These are phyloP conservation scores for Gryllus longicercus DNA, from an alignment of 2,888 invertebrate genomes.

Conservation along the genomic window DNA sequence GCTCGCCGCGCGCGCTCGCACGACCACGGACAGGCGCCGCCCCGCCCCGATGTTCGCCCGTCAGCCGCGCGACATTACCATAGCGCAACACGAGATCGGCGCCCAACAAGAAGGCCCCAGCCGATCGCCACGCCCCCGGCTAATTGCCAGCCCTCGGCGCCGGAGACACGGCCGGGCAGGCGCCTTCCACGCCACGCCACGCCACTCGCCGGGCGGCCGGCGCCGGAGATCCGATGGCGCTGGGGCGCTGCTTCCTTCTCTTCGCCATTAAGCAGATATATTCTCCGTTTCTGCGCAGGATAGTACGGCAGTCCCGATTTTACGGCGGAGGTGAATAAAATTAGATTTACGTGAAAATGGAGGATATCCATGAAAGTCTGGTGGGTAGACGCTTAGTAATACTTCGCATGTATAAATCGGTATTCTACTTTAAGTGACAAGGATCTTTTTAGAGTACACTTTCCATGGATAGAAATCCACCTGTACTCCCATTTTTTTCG, in stretches of 20 bases:
- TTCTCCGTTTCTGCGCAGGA: too few species aligned
- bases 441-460: too few species aligned
- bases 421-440: too few species aligned
- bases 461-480: too few species aligned
- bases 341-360: too few species aligned
- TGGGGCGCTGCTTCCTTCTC: background rate
- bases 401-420: too few species aligned
- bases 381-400: too few species aligned
- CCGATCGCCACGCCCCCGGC: background rate
- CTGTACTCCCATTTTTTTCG: too few species aligned
- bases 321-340: too few species aligned
- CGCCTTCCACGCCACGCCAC: background rate
- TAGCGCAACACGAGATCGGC: background rate
- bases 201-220: background rate
- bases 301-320: too few species aligned
- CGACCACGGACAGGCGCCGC: background rate
- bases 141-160: background rate
- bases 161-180: background rate
- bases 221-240: background rate
- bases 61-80: background rate
- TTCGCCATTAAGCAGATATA: too few species aligned
- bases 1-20: background rate
- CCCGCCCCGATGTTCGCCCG: slow-evolving; percentile 17
- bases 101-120: background rate
- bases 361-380: too few species aligned